phyloP scores from a whole-genome alignment of 2,113 vertebrate species.

The Mirounga angustirostris region DNA sequence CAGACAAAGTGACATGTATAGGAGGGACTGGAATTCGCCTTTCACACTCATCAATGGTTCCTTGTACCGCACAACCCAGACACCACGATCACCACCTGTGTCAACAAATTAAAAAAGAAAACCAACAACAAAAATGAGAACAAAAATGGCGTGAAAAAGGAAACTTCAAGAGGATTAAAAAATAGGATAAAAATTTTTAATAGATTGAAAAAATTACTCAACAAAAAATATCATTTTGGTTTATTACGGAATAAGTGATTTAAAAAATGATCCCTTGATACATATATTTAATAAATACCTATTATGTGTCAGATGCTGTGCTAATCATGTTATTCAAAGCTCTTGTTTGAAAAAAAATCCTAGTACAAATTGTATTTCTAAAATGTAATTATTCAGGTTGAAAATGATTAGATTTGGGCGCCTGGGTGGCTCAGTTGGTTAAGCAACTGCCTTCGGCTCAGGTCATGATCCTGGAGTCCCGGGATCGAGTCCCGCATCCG shows the following conservation, averaged over 20 bases:
- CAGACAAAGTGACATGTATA: not conserved
- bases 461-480: too few relatives aligned
- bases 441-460: too few relatives aligned
- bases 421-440: too few relatives aligned
- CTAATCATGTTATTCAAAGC: not conserved
- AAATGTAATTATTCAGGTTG: not conserved
- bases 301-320: not conserved
- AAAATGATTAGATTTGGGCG: not conserved
- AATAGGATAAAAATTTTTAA: too few relatives aligned
- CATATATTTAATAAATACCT: not conserved
- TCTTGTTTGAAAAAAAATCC: not conserved
- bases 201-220: not conserved
- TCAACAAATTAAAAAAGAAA: not conserved
- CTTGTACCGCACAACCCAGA: fast-evolving
- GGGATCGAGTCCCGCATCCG: too few relatives aligned
- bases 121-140: not conserved
- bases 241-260: not conserved
- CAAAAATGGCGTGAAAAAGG: not conserved
- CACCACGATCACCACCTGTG: too few relatives aligned
- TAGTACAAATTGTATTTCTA: not conserved
- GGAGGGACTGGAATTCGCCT: too few relatives aligned
- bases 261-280: not conserved
- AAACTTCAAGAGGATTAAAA: not conserved
- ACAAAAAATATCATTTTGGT: not conserved
- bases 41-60: fast-evolving